Base-by-base conservation (phyloP, 1,140 invertebrate species). In the Globodera ellingtonae region DNA sequence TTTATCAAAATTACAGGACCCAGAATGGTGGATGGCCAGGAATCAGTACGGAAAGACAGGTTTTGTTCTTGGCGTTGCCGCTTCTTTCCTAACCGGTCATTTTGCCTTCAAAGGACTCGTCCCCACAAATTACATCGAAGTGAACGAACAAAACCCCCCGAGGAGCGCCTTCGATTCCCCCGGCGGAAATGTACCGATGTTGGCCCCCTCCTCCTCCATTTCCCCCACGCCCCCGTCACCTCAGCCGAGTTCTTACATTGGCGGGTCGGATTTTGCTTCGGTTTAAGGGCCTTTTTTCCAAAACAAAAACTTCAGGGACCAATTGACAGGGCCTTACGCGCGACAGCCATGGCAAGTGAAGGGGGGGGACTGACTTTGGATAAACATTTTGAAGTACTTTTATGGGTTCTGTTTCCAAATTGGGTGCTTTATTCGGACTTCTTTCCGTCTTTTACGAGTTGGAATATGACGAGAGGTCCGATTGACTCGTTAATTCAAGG, bases 1-100 rank as follows among this genome's bases (percentile, higher is more conserved):
- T 92, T 66, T 75, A 96, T 89, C 96, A 96, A 35, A 35, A 6
- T 92, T 93, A 10, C 94, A 95, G 76, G 97, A 99, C 92, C 97
- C 97, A 0, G 97, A 99, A 91, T 99, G 96, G 96, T 98, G 95
- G 92, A 94, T 94, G 89, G 97, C 97, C 65, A 92, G 96, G 78
- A 98, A 98, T 91, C 81, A 81, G n/a, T 93, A 94, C 89, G 96
- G 96, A 13, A 93, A 92, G 75, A 92, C 95, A 79, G 97, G 97
- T 98, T 92, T 98, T 35, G 35, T 35, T 35, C 1, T 35, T 35
- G 35, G 98, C 91, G 92, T 98, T 83, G 95, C 93, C 89, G 91
- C 92, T 56, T 2, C 35, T 21, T 18, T 62, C 3, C 56, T 18
- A 5, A 35, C 24, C 66, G 18, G 15, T 75, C 24, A 46, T 3